Evolutionary conservation across 2,888 invertebrate genomes (phyloP), one percentile per base, ranked within the genome.

Genomic region (Orthosia gracilis): DNA sequence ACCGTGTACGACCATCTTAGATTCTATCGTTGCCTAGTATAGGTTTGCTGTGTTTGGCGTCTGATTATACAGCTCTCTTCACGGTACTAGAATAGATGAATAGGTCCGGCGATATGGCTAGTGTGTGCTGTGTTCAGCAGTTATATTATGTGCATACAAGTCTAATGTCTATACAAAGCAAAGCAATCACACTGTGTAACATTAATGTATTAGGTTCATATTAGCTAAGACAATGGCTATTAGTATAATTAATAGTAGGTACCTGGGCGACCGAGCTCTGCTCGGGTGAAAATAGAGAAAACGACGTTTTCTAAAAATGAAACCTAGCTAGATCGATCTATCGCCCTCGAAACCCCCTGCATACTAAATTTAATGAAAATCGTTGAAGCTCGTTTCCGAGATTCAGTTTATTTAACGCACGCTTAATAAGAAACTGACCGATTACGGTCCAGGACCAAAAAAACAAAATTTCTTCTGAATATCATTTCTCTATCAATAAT

Each of bases 1-100:
- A 57, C 23, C 12, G 15, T 49, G 49, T 49, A 40, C 73, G 49
- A 50, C 23, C 49, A 73, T 50, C 49, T 73, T 73, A 13, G 23
- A 45, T 58, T 58, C 23, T n/a, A 72, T 73, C 50, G 40, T 72
- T 59, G 73, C 59, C 59, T 73, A 72, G 17, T 59, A 59, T 50
- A 73, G 50, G n/a, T 40, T 18, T 21, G 17, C 7, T 11, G 40
- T 45, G n/a, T 73, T 73, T 61, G 26, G 45, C 62, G 50, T 18
- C 26, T 59, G 23, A 59, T 52, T 50, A 21, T 15, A 59, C 23
- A 17, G 23, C 18, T 23, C 40, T 3, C 17, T 50, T 70, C 21
- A 71, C 26, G 21, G 26, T 55, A 31, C 21, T 55, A 45, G 4
- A 59, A 50, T 58, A 40, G 49, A 59, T 61, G 45, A 73, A 59